Percentiles rank a stretch among this genome's conserved stretches.
These are phyloP conservation scores for Rhopalosiphum nymphaeae DNA, from an alignment of 2,888 invertebrate species.

Conservation along the genomic window DNA sequence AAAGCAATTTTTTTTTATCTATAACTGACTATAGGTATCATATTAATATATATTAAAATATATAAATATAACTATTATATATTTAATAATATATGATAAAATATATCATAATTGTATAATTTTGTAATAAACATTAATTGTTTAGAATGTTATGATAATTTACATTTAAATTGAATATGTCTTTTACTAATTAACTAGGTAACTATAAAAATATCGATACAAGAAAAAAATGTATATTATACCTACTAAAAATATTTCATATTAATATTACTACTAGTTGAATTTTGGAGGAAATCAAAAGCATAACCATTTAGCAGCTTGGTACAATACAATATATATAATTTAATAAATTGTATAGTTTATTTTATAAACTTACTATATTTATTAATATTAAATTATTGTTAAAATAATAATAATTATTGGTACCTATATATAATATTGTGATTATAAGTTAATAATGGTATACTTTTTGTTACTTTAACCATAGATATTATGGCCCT, in stretches of 20 bases:
- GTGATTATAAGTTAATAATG: background rate
- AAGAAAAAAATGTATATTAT: too few species aligned
- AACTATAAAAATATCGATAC: too few species aligned
- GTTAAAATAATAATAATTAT: too few species aligned
- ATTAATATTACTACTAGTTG: background rate
- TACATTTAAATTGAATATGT: too few species aligned
- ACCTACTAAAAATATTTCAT: background rate
- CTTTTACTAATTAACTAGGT: too few species aligned
- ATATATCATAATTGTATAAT: background rate
- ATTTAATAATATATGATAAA: too few species aligned
- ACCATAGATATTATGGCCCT: background rate
- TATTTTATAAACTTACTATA: too few species aligned
- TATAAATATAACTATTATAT: background rate
- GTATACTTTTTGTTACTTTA: background rate
- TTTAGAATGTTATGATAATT: too few species aligned
- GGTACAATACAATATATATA: background rate
- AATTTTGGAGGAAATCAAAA: background rate
- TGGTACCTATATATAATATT: too few species aligned
- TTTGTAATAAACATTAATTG: too few species aligned
- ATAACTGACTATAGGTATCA: background rate
- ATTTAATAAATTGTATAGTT: background rate
- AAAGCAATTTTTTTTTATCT: background rate
- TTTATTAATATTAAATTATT: too few species aligned
- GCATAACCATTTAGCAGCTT: background rate
- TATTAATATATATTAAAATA: background rate